These are phyloP conservation scores for Drosophila ustulata DNA, from an alignment of 2,888 invertebrate species.

Conservation along the genomic window DNA sequence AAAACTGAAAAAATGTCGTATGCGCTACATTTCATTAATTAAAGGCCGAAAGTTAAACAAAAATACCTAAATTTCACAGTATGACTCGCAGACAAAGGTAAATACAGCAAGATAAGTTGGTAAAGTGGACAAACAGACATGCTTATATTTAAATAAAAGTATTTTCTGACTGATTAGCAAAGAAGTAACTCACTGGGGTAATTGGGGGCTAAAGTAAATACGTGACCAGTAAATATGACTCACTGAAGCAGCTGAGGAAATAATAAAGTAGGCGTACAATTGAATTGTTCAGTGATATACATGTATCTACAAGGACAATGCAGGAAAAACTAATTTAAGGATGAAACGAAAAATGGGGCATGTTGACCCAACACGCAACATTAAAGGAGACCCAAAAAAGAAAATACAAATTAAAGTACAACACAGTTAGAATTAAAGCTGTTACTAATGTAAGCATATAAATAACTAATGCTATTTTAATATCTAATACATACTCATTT, in stretches of 20 bases:
- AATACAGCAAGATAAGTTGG: neutral
- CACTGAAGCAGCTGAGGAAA: conserved; percentile 12
- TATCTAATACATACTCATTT: neutral
- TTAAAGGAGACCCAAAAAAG: conserved; percentile 24
- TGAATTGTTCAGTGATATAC: conserved; percentile 46
- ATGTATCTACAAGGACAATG: conserved; percentile 26
- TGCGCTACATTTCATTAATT: neutral
- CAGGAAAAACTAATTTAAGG: conserved; percentile 19
- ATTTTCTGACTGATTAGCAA: conserved; percentile 20
- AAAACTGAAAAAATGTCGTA: neutral
- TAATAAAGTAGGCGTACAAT: conserved; percentile 22
- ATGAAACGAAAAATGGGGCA: conserved; percentile 22
- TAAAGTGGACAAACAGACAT: conserved; percentile 1
- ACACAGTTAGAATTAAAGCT: neutral
- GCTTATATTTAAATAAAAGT: conserved; percentile 21
- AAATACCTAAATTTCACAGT: neutral
- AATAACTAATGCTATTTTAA: conserved; percentile 3
- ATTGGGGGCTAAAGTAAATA: conserved; percentile 31
- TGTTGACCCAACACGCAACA: conserved; percentile 37
- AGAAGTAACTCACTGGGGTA: conserved; percentile 19
- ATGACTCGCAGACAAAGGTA: neutral
- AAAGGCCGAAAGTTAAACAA: neutral
- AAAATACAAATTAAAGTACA: neutral
- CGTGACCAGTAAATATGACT: conserved; percentile 44
- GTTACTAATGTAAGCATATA: neutral